Evolutionary conservation across 2,797 vertebrate species (phyloP).

Genomic region (Eulemur mongoz): DNA sequence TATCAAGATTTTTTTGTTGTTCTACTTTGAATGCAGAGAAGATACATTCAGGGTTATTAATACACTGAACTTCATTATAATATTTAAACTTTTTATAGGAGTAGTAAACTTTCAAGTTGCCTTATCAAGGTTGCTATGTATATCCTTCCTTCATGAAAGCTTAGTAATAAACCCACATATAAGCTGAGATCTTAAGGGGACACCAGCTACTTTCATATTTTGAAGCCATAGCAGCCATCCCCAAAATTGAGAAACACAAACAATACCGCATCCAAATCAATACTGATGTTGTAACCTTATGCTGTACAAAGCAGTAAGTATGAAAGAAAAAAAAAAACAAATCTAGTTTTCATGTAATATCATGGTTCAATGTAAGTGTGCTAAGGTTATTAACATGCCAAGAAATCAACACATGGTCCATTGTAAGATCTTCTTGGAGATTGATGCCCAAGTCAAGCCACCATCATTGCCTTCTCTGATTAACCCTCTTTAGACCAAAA

Average conservation of each 20-base stretch:
- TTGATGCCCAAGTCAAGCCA: not conserved
- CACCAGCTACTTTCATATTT: not conserved
- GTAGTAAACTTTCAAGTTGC: not conserved
- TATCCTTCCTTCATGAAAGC: not conserved
- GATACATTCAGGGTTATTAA: not conserved
- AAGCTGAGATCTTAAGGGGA: not conserved
- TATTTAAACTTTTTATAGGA: not conserved
- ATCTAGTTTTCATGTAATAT: not conserved
- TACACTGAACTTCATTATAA: not conserved
- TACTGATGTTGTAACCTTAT: not conserved
- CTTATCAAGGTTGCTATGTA: not conserved
- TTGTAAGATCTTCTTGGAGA: not conserved
- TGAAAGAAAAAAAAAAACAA: not conserved
- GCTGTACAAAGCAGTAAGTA: not conserved
- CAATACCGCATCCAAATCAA: not conserved
- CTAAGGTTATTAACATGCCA: not conserved
- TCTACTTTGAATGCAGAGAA: slow-evolving; percentile 19
- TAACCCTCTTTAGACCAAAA: not conserved
- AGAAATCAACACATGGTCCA: not conserved
- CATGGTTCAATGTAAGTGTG: not conserved
- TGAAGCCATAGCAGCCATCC: not conserved
- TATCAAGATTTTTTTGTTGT: slow-evolving; percentile 4
- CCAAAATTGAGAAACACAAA: not conserved
- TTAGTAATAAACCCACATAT: not conserved
- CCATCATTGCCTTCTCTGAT: not conserved